A percentile compares a stretch with the other conserved stretches of the same genome.
Evolutionary conservation across 2,888 invertebrate genomes (phyloP).

Genomic region (Rotaria sp.): DNA sequence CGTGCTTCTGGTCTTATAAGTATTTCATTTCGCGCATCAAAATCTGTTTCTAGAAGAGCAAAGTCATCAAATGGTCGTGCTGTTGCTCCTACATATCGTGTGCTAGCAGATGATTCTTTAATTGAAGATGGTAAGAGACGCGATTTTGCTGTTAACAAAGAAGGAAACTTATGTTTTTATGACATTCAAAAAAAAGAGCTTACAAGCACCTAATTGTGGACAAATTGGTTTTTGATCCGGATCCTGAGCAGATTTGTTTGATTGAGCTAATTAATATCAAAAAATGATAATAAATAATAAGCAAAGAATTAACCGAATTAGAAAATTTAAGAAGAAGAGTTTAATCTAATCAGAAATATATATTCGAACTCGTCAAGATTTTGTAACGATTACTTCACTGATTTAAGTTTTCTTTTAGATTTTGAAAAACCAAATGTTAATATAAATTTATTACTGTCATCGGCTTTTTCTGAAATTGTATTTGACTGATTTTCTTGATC

Average conservation of each 20-base stretch:
- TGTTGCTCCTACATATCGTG: fast-evolving
- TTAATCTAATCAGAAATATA: neutral
- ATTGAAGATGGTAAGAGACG: neutral
- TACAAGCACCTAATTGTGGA: too few relatives aligned
- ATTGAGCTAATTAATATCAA: neutral
- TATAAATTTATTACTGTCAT: neutral
- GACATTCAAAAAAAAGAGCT: too few relatives aligned
- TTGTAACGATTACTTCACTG: neutral
- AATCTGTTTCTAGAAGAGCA: too few relatives aligned
- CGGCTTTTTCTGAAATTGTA: neutral
- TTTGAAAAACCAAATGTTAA: neutral
- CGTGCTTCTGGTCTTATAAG: neutral
- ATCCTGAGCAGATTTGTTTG: neutral
- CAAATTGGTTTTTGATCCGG: neutral
- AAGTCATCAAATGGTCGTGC: neutral
- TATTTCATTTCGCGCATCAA: too few relatives aligned
- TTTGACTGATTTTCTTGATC: neutral
- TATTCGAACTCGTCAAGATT: neutral
- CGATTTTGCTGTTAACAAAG: neutral
- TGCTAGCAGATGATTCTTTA: neutral
- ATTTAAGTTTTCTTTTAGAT: neutral
- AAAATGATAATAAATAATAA: too few relatives aligned
- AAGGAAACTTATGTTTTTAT: too few relatives aligned
- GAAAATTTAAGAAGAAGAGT: too few relatives aligned
- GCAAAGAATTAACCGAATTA: neutral